Conservation (phyloP, 2,113 vertebrate genomes). For the Rhinoptilus africanus region DNA sequence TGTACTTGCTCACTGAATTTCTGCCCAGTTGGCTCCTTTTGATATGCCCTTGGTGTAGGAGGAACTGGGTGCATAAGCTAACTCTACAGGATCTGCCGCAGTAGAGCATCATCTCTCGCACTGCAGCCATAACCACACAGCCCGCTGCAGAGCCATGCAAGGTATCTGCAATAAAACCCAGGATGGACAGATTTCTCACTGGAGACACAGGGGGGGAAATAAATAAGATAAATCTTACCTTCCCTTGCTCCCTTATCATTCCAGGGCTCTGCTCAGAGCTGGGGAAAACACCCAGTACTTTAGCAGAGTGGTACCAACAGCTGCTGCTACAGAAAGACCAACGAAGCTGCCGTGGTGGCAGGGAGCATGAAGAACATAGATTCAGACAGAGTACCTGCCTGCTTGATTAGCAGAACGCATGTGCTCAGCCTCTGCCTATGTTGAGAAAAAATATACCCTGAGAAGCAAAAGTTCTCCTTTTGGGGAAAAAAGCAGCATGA, state of each 20-base stretch:
- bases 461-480: background rate
- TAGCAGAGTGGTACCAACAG: background rate
- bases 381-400: background rate
- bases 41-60: background rate
- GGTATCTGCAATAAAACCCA: background rate
- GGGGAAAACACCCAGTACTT: background rate
- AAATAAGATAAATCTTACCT: background rate
- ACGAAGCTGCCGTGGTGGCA: background rate
- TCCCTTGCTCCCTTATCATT: background rate
- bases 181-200: background rate
- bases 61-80: background rate
- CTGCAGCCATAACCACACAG: background rate
- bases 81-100: background rate
- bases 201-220: background rate
- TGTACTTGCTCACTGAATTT: background rate
- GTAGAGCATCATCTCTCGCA: background rate
- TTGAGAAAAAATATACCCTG: background rate
- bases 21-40: background rate
- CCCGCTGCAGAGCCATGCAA: background rate
- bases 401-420: background rate
- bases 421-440: background rate
- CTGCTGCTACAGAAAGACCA: background rate
- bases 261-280: background rate
- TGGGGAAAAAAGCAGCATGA: background rate
- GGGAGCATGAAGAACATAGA: background rate